Conservation (phyloP, 2,113 vertebrate genomes). For the Zapus hudsonius region DNA sequence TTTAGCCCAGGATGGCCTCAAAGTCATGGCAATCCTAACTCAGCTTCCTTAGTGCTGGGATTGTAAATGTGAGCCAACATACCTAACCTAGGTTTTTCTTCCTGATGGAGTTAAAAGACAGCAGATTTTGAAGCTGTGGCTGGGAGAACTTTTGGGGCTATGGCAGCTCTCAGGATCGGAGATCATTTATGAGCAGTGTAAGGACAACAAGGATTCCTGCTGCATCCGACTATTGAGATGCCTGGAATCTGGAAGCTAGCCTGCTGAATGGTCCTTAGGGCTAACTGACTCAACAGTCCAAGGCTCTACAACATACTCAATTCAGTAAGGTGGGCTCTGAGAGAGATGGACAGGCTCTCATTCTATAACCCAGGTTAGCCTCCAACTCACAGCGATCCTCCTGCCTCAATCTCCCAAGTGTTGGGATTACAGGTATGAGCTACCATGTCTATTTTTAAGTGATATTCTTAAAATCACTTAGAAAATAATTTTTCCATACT, state of each 20-base stretch:
- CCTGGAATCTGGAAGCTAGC: slow-evolving; percentile 31
- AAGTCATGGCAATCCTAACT: no score
- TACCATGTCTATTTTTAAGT: neutral
- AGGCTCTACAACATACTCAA: slow-evolving; percentile 8
- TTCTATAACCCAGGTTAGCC: neutral
- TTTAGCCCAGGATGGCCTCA: no score
- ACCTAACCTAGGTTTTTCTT: neutral
- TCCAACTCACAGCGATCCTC: neutral
- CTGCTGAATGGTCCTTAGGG: neutral
- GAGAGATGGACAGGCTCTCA: neutral
- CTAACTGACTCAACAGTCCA: neutral
- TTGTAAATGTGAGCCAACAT: no score
- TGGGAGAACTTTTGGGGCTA: neutral
- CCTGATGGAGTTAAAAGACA: neutral
- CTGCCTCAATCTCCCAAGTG: neutral
- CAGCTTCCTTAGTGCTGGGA: no score
- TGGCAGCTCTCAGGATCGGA: neutral
- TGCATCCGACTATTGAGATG: neutral
- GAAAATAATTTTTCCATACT: neutral
- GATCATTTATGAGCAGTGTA: neutral
- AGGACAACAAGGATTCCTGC: slow-evolving; percentile 3
- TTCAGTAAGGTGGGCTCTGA: neutral
- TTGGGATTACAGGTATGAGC: neutral
- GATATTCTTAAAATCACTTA: slow-evolving; percentile 35
- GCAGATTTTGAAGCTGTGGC: neutral